phyloP scores from a whole-genome alignment of 2,888 invertebrate genomes.

The Eristalinus aeneus region DNA sequence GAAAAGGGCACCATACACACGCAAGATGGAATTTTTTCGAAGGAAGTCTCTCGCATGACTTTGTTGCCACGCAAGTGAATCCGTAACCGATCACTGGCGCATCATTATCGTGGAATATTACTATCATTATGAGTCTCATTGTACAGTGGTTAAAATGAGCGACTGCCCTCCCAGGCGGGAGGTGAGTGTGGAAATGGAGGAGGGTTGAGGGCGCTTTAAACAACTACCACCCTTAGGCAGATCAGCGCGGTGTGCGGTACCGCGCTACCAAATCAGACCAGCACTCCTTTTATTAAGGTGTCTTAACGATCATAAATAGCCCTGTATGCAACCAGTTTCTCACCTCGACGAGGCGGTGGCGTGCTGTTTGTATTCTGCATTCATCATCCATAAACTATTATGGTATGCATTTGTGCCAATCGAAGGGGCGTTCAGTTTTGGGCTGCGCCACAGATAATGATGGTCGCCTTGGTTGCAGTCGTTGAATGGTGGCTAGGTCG shows the following conservation, averaged over 20 bases:
- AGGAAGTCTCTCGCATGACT: background rate
- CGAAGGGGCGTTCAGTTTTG: slow-evolving; percentile 22
- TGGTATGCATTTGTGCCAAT: slow-evolving; percentile 41
- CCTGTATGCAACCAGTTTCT: background rate
- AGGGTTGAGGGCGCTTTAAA: slow-evolving; percentile 20
- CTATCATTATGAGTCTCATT: slow-evolving; percentile 18
- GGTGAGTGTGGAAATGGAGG: background rate
- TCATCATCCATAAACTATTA: slow-evolving; percentile 64
- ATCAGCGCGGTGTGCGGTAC: background rate
- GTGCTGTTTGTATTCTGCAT: slow-evolving; percentile 19
- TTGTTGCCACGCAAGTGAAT: background rate
- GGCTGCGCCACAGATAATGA: slow-evolving; percentile 8
- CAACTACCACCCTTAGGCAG: background rate
- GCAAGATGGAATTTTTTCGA: background rate
- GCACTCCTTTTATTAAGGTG: slow-evolving; percentile 33
- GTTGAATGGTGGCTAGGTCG: background rate
- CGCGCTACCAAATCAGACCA: slow-evolving; percentile 22
- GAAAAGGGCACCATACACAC: background rate
- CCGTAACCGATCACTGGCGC: slow-evolving; percentile 19
- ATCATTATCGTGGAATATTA: slow-evolving; percentile 18
- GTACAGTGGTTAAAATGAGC: slow-evolving; percentile 9
- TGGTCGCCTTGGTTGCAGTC: slow-evolving; percentile 13
- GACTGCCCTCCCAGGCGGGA: background rate
- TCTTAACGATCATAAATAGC: slow-evolving; percentile 43
- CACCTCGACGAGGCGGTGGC: background rate